Evolutionary conservation across 2,888 invertebrate species (phyloP), one percentile per base, ranked within the genome.

Genomic region (Lithodes maja): DNA sequence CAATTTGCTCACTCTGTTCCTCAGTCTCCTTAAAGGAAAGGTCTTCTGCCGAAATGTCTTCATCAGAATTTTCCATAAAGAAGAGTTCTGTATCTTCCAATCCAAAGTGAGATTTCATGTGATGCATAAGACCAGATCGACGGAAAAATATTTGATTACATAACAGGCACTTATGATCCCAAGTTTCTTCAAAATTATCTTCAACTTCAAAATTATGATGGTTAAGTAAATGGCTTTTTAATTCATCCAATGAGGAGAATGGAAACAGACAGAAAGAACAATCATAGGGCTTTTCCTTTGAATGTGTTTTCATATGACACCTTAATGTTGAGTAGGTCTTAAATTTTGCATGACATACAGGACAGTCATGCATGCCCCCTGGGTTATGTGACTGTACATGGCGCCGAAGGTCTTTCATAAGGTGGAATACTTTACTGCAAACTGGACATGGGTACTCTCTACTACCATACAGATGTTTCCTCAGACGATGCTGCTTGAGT

Each of bases 401-500:
- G 54, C 87, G 87, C 3, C 87, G 69, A 2, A 87, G 83, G 52
- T 87, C 87, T 54, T 87, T 87, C 5, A 83, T 33, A 61, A 87
- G 53, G 9, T 54, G 61, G 82, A 87, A 90, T 15, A 84, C 81
- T 69, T 86, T 84, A 55, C 81, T 85, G 15, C 90, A 87, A 9
- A 90, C 87, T 33, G 86, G 77, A 81, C 90, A 90, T n/a, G 80
- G 77, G 85, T 81, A 90, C 80, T 90, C 77, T n/a, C n/a, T 71
- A n/a, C 75, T 54, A 9, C 90, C 87, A 52, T 77, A 54, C 49
- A 75, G 74, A 33, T 90, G 90, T 54, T 85, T 82, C 12, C 86
- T 71, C 50, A 68, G 69, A 49, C 77, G 61, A 52, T 90, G 90
- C n/a, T 84, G 71, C n/a, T 61, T 33, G 3, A 87, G 83, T 50